These are phyloP conservation scores for Clarias laeviceps DNA, from an alignment of 2,797 vertebrate genomes.

Conservation along the genomic window DNA sequence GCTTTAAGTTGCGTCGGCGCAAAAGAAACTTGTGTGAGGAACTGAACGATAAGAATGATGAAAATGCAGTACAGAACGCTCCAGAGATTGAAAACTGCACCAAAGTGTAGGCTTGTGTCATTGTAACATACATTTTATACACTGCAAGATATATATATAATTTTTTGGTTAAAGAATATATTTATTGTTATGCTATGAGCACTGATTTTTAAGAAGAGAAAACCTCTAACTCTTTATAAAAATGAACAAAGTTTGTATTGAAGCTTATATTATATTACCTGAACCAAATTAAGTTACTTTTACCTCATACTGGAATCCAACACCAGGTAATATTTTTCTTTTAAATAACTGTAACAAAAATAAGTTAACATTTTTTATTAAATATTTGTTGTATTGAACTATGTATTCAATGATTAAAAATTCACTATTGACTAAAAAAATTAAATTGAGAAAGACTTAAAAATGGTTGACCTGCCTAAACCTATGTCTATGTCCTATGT, in stretches of 20 bases:
- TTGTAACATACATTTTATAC: conserved; percentile 21
- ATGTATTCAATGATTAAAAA: conserved; percentile 42
- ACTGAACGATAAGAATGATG: conserved; percentile 23
- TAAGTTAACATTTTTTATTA: not conserved
- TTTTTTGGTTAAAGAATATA: conserved; percentile 23
- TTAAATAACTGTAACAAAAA: conserved; percentile 12
- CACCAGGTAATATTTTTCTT: not conserved
- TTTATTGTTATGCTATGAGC: conserved; percentile 33
- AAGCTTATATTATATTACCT: too few species aligned
- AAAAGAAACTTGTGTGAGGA: conserved; percentile 34
- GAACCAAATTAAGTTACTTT: not conserved
- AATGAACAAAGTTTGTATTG: not conserved
- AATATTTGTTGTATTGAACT: conserved; percentile 37
- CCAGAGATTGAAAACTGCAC: conserved; percentile 56
- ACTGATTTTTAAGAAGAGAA: not conserved
- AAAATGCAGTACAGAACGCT: conserved; percentile 14
- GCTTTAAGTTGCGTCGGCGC: conserved; percentile 65
- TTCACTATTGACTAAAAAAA: conserved; percentile 32
- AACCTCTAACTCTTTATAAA: not conserved
- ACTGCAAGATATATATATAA: not conserved
- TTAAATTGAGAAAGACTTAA: conserved; percentile 16
- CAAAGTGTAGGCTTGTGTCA: conserved; percentile 62
- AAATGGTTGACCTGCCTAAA: conserved; percentile 4
- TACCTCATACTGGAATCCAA: not conserved
- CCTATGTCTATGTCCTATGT: too few species aligned